Evolutionary conservation across 2,888 invertebrate species (phyloP), one percentile per base, ranked within the genome.

Genomic region (Apotomis turbidana): DNA sequence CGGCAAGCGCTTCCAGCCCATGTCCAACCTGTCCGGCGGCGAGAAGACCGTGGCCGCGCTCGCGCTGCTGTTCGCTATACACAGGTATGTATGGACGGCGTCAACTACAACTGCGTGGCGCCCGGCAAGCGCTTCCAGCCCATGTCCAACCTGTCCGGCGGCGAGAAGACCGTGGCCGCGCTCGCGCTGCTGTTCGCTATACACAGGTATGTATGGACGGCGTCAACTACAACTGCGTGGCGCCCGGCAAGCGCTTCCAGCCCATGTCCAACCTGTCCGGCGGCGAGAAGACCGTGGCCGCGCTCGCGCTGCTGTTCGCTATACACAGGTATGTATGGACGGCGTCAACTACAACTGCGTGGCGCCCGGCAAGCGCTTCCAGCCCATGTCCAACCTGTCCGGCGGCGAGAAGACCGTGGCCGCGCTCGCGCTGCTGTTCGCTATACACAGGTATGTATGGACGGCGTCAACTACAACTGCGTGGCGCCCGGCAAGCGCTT

Each of bases 301-400:
- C 99, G 9, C 94, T 99, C 54, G 99, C 99, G 12, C 93, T 99
- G 54, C 95, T 99, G 3, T 99, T 99, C 93, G 99, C 99, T 36
- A 98, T 99, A 83, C 99, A 99, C 92, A 97, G 97, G 97, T 41
- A 41, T 27, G 27, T 27, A 27, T 99, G 80, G 99, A 99, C 93
- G 99, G 99, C 74, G 97, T 99, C 79, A 99, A 98, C 93, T 99
- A 99, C 93, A 99, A 99, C 94, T 99, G 99, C 91, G 99, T 99
- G 64, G 99, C 99, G 41, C 99, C 99, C 3, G 99, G 99, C 60
- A 98, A 99, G 95, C 95, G 99, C 74, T 99, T 99, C 94, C 98
- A 99, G 91, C 99, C 99, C 38, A 99, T 99, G 99, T 99, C 98
- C 83, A n/a, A n/a, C n/a, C n/a, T n/a, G n/a, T n/a, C n/a, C n/a